Evolutionary conservation across 2,113 vertebrate species (phyloP), one percentile per base, ranked within the genome.

Genomic region (Antennarius striatus): DNA sequence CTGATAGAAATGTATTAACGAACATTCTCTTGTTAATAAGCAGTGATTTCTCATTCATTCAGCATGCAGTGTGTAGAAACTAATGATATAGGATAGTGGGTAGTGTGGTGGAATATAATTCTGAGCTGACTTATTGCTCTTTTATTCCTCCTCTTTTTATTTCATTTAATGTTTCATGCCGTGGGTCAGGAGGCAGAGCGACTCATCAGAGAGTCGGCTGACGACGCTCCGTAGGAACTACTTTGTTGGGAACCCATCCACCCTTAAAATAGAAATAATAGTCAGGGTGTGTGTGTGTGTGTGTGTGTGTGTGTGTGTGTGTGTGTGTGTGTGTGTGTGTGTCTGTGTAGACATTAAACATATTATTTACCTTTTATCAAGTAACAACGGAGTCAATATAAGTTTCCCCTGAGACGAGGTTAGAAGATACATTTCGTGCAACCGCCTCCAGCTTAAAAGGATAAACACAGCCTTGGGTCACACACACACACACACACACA

Each of bases 291-390:
- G 56, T 64, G 48, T 17, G 57, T 15, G 59, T 32, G 22, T 56
- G 3, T 42, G 43, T 9, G 22, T 22, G 22, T 22, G 22, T 57
- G 45, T 40, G 28, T 43, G 28, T 56, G 57, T 15, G 59, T 32
- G 22, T 56, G 3, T 42, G 43, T 9, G 22, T 22, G 22, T 22
- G 22, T 57, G 45, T 40, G 28, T 43, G 28, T 56, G 11, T 32
- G 47, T 6, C 10, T 29, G 3, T 22, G 10, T 16, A 43, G 59
- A n/a, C 5, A 29, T 58, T 82, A 75, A 57, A 79, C 67, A 71
- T 74, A 91, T 86, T 74, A 81, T 80, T 71, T 83, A 73, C 65
- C 73, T 88, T 87, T 87, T 79, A 79, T 87, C 80, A 77, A 79
- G 56, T 69, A 72, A 82, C 77, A 68, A 59, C 50, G 68, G 73